Evolutionary conservation across 2,113 vertebrate genomes (phyloP).

Genomic region (Otis tarda): DNA sequence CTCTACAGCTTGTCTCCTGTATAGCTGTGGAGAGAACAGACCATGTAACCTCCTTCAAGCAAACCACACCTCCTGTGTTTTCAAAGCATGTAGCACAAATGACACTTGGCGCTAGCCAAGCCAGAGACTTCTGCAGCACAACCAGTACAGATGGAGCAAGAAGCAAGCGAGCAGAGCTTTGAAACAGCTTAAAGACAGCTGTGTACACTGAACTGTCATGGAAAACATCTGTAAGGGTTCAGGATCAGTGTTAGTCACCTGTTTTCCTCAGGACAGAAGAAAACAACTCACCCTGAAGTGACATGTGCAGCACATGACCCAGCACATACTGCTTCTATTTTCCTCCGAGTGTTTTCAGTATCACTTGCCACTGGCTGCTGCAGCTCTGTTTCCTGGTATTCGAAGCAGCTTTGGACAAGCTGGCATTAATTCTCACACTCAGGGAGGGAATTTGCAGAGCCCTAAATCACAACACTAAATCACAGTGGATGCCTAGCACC

Average conservation of each 20-base stretch:
- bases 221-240: conserved; percentile 1
- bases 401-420: conserved; percentile 3
- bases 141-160: background rate
- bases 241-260: background rate
- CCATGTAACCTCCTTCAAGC: background rate
- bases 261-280: background rate
- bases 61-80: background rate
- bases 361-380: background rate
- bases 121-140: background rate
- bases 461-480: background rate
- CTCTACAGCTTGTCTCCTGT: background rate
- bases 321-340: background rate
- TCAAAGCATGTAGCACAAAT: background rate
- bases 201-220: background rate
- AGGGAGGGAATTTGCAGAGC: conserved; percentile 23
- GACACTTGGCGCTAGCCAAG: background rate
- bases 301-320: background rate
- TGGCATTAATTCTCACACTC: background rate
- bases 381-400: background rate
- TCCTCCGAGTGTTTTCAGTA: background rate
- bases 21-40: background rate
- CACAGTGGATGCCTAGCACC: background rate
- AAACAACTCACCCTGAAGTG: background rate
- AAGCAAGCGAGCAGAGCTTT: background rate
- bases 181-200: background rate